These are phyloP conservation scores for Sebastes aleutianus DNA, from an alignment of 2,797 vertebrate genomes.

Conservation along the genomic window DNA sequence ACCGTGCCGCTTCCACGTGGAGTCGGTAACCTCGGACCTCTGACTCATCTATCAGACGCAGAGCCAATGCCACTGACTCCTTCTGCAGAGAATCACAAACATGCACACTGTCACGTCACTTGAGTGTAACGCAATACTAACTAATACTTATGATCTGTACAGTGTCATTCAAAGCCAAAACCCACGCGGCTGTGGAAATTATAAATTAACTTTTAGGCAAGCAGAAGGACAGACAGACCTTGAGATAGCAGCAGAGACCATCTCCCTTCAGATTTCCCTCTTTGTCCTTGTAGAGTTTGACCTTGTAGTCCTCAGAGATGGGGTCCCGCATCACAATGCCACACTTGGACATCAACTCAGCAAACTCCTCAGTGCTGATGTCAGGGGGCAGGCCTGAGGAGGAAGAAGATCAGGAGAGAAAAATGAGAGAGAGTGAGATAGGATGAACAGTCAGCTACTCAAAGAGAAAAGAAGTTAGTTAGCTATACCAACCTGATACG, in stretches of 20 bases:
- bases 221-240: slow-evolving; percentile 65
- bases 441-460: not conserved
- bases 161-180: not conserved
- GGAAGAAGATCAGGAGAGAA: not conserved
- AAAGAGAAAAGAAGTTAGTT: not conserved
- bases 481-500: slow-evolving; percentile 86
- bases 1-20: slow-evolving; percentile 92
- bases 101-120: not conserved
- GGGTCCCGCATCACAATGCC: slow-evolving; percentile 96
- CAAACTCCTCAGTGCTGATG: slow-evolving; percentile 92
- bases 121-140: not conserved
- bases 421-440: not conserved
- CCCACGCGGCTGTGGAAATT: not conserved
- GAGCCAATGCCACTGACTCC: slow-evolving; percentile 87
- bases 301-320: slow-evolving; percentile 91
- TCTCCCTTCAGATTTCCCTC: slow-evolving; percentile 96
- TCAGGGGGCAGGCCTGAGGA: slow-evolving; percentile 91
- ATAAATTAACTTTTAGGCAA: not conserved
- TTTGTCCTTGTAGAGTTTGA: slow-evolving; percentile 95
- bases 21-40: slow-evolving; percentile 92
- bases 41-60: slow-evolving; percentile 92
- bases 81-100: slow-evolving; percentile 78
- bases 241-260: slow-evolving; percentile 96
- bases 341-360: slow-evolving; percentile 93
- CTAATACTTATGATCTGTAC: not conserved